These are phyloP conservation scores for Microplitis manilae DNA, from an alignment of 2,888 invertebrate species.

Conservation along the genomic window DNA sequence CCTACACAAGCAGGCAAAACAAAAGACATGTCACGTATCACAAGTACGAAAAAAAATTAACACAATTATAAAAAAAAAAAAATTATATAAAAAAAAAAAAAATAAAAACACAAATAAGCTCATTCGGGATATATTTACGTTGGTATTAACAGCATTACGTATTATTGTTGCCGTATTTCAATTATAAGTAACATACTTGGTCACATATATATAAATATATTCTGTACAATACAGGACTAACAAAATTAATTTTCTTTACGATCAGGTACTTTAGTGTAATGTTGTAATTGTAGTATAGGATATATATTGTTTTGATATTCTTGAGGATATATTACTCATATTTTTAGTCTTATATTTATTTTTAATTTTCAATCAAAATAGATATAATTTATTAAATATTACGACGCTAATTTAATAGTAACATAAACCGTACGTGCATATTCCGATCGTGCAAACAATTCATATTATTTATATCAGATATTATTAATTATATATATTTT, in stretches of 20 bases:
- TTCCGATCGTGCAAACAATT: conserved; percentile 47
- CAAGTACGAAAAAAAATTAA: conserved; percentile 52
- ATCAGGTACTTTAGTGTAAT: not conserved
- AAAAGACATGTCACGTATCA: conserved; percentile 71
- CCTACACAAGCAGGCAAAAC: conserved; percentile 72
- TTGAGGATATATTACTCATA: too few relatives aligned
- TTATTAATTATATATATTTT: conserved; percentile 16
- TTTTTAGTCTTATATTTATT: too few relatives aligned
- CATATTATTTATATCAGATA: not conserved
- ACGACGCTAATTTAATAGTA: not conserved
- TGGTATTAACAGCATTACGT: conserved; percentile 22
- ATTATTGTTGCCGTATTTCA: not conserved
- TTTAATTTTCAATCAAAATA: not conserved
- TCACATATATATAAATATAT: not conserved
- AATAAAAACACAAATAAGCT: conserved; percentile 61
- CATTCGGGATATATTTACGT: conserved; percentile 56
- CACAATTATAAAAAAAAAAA: not conserved
- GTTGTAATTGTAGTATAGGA: not conserved
- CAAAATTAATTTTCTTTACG: not conserved
- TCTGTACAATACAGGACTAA: too few relatives aligned
- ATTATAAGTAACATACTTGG: not conserved
- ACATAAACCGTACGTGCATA: conserved; percentile 62
- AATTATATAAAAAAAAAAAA: not conserved
- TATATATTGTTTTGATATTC: too few relatives aligned
- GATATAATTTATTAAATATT: not conserved